Evolutionary conservation across 2,888 invertebrate genomes (phyloP).

Genomic region (Ethmia dodecea): DNA sequence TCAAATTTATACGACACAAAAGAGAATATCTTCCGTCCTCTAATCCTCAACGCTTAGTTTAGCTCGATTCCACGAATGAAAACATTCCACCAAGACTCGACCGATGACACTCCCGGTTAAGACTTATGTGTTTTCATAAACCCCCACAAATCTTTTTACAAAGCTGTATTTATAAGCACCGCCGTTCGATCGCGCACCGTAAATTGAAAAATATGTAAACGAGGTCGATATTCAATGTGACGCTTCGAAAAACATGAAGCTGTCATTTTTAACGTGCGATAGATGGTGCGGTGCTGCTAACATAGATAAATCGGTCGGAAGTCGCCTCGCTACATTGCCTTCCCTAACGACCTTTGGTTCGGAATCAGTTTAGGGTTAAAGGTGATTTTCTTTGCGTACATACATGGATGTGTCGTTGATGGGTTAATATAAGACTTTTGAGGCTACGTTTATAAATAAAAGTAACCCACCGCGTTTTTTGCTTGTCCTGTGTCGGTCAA

Average conservation of each 20-base stretch:
- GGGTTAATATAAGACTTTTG: no score
- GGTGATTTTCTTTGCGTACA: slow-evolving; percentile 57
- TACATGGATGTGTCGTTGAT: no score
- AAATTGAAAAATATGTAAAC: slow-evolving; percentile 71
- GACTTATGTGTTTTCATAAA: slow-evolving; percentile 27
- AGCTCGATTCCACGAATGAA: slow-evolving; percentile 27
- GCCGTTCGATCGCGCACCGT: slow-evolving; percentile 40
- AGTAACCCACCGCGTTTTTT: no score
- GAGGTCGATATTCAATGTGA: slow-evolving; percentile 55
- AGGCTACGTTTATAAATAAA: no score
- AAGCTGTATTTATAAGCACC: slow-evolving; percentile 43
- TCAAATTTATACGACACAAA: slow-evolving; percentile 20
- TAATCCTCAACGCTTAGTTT: slow-evolving; percentile 30
- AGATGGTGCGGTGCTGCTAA: slow-evolving; percentile 21
- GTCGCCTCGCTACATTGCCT: slow-evolving; percentile 64
- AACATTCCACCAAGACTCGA: slow-evolving; percentile 22
- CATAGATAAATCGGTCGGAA: slow-evolving; percentile 65
- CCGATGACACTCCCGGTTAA: slow-evolving; percentile 17
- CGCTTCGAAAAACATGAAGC: slow-evolving; percentile 57
- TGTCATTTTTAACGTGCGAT: slow-evolving; percentile 66
- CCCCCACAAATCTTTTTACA: slow-evolving; percentile 34
- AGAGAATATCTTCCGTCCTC: slow-evolving; percentile 27
- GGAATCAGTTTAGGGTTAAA: slow-evolving; percentile 69
- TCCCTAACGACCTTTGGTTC: slow-evolving; percentile 65
- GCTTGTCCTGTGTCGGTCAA: no score